Conservation (phyloP, 2,888 invertebrate genomes). For the Polydesmus complanatus region DNA sequence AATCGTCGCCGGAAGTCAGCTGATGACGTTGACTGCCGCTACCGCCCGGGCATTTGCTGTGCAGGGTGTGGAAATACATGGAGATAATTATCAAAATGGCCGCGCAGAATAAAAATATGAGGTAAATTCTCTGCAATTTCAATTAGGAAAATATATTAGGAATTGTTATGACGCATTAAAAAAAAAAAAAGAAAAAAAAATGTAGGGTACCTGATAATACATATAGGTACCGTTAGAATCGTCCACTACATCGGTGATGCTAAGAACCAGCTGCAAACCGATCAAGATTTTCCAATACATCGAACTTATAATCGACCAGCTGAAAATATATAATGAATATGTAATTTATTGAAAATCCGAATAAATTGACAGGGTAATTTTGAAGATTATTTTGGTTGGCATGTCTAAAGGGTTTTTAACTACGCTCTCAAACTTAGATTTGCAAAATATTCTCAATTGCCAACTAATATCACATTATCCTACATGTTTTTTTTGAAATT, state of each 20-base stretch:
- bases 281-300: slow-evolving; percentile 42
- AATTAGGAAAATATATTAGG: not conserved
- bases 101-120: slow-evolving; percentile 8
- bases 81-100: slow-evolving; percentile 11
- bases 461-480: too few species aligned
- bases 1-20: slow-evolving; percentile 2
- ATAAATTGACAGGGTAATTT: not conserved
- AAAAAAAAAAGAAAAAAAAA: not conserved
- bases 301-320: slow-evolving; percentile 40
- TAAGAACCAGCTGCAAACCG: slow-evolving; percentile 38
- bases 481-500: too few species aligned
- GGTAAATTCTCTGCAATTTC: slow-evolving; percentile 6
- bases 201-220: slow-evolving; percentile 36
- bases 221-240: slow-evolving; percentile 37
- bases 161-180: too few species aligned
- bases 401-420: not conserved
- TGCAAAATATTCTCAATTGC: too few species aligned
- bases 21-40: not conserved
- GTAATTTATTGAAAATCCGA: not conserved
- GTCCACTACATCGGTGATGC: slow-evolving; percentile 41
- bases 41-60: slow-evolving; percentile 1
- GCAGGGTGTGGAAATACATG: slow-evolving; percentile 10
- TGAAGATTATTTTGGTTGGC: not conserved
- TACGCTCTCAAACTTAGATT: too few species aligned
- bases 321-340: slow-evolving; percentile 32